Evolutionary conservation across 2,797 vertebrate genomes (phyloP).

Genomic region (Crax fasciolata): DNA sequence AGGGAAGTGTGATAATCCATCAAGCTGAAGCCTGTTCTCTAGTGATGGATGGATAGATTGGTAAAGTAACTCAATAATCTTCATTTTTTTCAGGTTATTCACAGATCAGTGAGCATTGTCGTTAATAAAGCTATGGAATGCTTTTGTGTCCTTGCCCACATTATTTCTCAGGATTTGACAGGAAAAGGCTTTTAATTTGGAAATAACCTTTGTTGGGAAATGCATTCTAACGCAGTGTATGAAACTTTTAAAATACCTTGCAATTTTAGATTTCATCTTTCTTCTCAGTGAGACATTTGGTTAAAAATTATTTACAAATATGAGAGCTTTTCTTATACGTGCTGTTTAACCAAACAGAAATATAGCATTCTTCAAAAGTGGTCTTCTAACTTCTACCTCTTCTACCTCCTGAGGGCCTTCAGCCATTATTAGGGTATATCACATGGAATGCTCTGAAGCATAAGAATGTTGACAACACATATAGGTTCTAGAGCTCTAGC

Average conservation of each 20-base stretch:
- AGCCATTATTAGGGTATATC: neutral
- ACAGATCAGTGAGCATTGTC: conserved; percentile 89
- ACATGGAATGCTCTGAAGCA: neutral
- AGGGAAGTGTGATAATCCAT: conserved; percentile 84
- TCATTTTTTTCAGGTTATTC: conserved; percentile 87
- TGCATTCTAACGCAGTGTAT: neutral
- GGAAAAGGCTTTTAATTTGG: conserved; percentile 84
- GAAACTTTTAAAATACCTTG: neutral
- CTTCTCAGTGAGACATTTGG: neutral
- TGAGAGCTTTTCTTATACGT: neutral
- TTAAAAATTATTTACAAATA: neutral
- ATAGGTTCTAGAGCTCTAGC: neutral
- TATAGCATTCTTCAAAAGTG: neutral
- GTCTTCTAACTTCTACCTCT: neutral
- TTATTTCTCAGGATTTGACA: conserved; percentile 86
- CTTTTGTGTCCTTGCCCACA: conserved; percentile 85
- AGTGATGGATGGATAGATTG: conserved; percentile 90
- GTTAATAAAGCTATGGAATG: conserved; percentile 88
- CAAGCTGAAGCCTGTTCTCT: conserved; percentile 85
- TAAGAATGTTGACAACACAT: neutral
- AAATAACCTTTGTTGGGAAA: conserved; percentile 81
- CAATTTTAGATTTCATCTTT: neutral
- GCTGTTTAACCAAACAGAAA: neutral
- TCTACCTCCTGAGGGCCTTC: neutral
- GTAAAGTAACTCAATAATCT: conserved; percentile 90